Percentiles rank a stretch among this genome's conserved stretches.
Evolutionary conservation across 35 echinoderm and acorn worm species (phyloP).

Genomic region (Antedon bifida): DNA sequence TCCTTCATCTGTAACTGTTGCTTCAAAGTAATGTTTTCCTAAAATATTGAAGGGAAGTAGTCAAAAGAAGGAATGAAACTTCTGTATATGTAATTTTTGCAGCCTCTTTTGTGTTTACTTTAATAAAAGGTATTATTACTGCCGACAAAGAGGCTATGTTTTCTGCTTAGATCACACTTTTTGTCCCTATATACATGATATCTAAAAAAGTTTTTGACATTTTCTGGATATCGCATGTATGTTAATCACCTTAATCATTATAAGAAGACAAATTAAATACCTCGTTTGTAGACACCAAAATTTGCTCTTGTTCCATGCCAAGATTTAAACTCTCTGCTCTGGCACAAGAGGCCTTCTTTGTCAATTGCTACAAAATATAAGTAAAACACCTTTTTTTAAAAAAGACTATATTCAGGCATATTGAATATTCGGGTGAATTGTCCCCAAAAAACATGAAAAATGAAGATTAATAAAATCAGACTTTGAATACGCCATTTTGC

Average conservation of each 20-base stretch:
- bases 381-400: too few relatives aligned
- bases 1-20: conserved; percentile 89
- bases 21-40: conserved; percentile 94
- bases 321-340: conserved; percentile 61
- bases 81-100: not conserved
- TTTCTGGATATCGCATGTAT: too few relatives aligned
- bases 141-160: not conserved
- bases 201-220: too few relatives aligned
- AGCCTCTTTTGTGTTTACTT: too few relatives aligned
- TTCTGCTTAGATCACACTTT: not conserved
- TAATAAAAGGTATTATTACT: not conserved
- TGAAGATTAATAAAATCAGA: too few relatives aligned
- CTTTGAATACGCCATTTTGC: too few relatives aligned
- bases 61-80: not conserved
- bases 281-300: conserved; percentile 54
- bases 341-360: conserved; percentile 58
- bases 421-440: too few relatives aligned
- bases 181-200: too few relatives aligned
- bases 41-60: not conserved
- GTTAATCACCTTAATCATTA: too few relatives aligned
- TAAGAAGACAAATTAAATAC: conserved; percentile 12
- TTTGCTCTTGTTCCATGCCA: conserved; percentile 88
- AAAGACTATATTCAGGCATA: too few relatives aligned
- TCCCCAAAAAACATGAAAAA: too few relatives aligned
- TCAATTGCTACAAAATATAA: conserved; percentile 75